phyloP scores from a whole-genome alignment of 2,113 vertebrate species.

The Tonatia bakeri region DNA sequence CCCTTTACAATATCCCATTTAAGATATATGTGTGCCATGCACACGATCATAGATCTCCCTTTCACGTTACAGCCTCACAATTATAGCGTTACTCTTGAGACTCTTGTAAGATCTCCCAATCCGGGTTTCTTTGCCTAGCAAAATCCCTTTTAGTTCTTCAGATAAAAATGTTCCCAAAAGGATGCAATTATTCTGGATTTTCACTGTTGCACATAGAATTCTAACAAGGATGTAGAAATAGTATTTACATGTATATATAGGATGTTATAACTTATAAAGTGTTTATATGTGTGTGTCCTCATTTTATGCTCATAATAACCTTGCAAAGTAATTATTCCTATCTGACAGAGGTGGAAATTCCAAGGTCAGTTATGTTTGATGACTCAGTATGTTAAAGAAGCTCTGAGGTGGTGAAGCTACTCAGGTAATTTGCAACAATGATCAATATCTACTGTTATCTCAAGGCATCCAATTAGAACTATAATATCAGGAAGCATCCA shows the following conservation, averaged over 20 bases:
- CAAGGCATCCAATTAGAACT: not conserved
- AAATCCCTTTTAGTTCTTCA: not conserved
- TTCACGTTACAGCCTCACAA: not conserved
- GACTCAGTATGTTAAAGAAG: not conserved
- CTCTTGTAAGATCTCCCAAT: not conserved
- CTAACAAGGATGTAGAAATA: not conserved
- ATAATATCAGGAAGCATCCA: not conserved
- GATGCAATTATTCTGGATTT: not conserved
- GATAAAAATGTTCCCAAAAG: not conserved
- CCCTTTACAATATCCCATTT: slow-evolving; percentile 46
- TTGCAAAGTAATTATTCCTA: not conserved
- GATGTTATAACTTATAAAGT: not conserved
- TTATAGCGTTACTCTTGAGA: not conserved
- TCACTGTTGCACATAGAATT: not conserved
- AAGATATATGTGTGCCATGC: not conserved
- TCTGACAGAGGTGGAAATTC: not conserved
- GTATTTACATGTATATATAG: not conserved
- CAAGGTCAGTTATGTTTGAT: not conserved
- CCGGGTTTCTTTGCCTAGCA: not conserved
- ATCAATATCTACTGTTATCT: not conserved
- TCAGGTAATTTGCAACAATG: not conserved
- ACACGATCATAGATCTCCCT: not conserved
- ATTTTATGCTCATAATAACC: not conserved
- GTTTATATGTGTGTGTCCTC: not conserved
- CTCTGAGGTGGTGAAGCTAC: not conserved